Evolutionary conservation across 2,888 invertebrate genomes (phyloP), one percentile per base, ranked within the genome.

Genomic region (Acanthosepion pharaonis): DNA sequence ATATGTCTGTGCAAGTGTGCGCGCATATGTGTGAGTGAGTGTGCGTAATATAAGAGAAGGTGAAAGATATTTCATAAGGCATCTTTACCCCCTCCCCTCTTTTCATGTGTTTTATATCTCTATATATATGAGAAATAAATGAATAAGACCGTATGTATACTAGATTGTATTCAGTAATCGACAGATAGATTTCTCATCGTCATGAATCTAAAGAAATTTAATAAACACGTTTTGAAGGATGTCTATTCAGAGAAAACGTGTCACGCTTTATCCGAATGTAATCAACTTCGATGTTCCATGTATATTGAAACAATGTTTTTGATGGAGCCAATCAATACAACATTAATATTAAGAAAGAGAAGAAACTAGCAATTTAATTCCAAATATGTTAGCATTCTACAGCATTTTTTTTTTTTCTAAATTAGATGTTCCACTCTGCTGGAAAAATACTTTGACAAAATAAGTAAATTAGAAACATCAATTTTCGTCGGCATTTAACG

Each of bases 391-490:
- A 78, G n/a, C 33, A 11, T 78, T 78, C n/a, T 18, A 78, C 11
- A 59, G 23, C 33, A 78, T n/a, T 78, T n/a, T 78, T 18, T 33
- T 33, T 33, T 78, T 33, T 78, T 33, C n/a, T 78, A 78, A 78
- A 78, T 78, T 78, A 78, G 78, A 78, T 78, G 78, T n/a, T 78
- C 11, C 4, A 33, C 11, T 78, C 8, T 15, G 78, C 78, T 33
- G 78, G n/a, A 78, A 78, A 78, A 78, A 78, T 78, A n/a, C 78
- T 78, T n/a, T n/a, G 78, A 78, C 78, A 78, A 78, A n/a, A n/a
- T n/a, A 78, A 78, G 18, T 78, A 33, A 78, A 78, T 78, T 78
- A 78, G 78, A n/a, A 78, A 78, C 78, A 78, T 78, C 78, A 78
- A 78, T 78, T 78, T 78, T 78, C 78, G 78, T 33, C 33, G 78